Conservation (phyloP, 1,140 invertebrate genomes). For the Papilio polytes region DNA sequence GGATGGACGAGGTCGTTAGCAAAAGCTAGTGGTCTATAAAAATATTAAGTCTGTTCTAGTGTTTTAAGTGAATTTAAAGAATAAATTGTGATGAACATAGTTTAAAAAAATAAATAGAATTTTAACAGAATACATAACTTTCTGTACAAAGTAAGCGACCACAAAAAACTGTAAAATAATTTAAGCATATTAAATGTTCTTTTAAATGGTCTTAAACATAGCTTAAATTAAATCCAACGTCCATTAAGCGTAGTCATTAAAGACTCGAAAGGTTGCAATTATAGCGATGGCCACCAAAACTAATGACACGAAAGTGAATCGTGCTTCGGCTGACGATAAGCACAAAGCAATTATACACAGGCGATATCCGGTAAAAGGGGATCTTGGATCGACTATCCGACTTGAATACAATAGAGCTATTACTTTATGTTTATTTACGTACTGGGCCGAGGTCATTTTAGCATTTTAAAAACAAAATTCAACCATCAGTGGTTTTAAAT, state of each 20-base stretch:
- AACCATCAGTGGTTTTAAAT: too few species aligned
- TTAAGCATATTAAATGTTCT: neutral
- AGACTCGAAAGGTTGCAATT: conserved; percentile 27
- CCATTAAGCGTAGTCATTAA: conserved; percentile 18
- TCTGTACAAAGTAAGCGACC: too few species aligned
- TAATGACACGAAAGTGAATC: conserved; percentile 16
- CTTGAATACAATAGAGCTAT: neutral
- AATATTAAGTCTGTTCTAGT: too few species aligned
- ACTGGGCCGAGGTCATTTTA: too few species aligned
- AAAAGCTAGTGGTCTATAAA: too few species aligned
- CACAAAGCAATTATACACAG: conserved; percentile 10
- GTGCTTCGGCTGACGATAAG: conserved; percentile 14
- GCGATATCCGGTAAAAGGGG: neutral
- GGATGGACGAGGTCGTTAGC: too few species aligned
- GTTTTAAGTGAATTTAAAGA: too few species aligned
- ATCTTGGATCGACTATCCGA: neutral
- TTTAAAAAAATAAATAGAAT: too few species aligned
- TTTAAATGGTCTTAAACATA: neutral
- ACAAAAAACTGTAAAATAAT: too few species aligned
- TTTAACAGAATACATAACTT: too few species aligned
- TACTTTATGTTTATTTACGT: neutral
- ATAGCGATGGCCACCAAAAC: conserved; percentile 11
- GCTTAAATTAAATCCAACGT: neutral
- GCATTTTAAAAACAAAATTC: too few species aligned
- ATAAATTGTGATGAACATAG: too few species aligned